Evolutionary conservation across 2,888 invertebrate genomes (phyloP), one percentile per base, ranked within the genome.

Genomic region (Napeogenes inachia): DNA sequence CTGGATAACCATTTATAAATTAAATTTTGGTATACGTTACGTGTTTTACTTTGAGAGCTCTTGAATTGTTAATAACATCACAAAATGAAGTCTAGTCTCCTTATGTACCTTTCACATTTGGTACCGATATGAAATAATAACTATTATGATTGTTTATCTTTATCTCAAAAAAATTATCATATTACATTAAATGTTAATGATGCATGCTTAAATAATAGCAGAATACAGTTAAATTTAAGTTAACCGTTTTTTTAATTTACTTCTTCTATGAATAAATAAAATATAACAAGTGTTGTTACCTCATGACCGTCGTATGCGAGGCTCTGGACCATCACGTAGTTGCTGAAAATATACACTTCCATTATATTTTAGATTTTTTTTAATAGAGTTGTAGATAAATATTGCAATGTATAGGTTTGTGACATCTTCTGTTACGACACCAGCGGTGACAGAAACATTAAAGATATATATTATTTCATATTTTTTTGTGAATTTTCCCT

Each of bases 301-400:
- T 98, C 98, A 77, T 98, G 97, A 50, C 98, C 97, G 69, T 95
- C 94, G 74, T 95, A 95, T 60, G 97, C 96, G 60, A 98, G 90
- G 75, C 95, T 92, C 83, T 98, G 97, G 30, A 97, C 95, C 93
- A 96, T 96, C 72, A 95, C 96, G 88, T 98, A 98, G 88, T 98
- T 98, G 78, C 97, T 97, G 91, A 90, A 95, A 90, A 54, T 45
- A 46, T 42, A 12, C 3, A 42, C 42, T 8, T 42, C 10, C 42
- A 10, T 8, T 42, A 42, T 42, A 42, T 10, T 42, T 42, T 21
- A 21, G 21, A 2, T 42, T 42, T 42, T 10, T 42, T 0, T 42
- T 12, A 42, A 2, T 10, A 10, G 2, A 42, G 6, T 42, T 42
- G 3, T 42, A 42, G 21, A 0, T 21, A 21, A 21, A 21, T 21